Evolutionary conservation across 2,113 vertebrate species (phyloP).

Genomic region (Actenoides hombroni): DNA sequence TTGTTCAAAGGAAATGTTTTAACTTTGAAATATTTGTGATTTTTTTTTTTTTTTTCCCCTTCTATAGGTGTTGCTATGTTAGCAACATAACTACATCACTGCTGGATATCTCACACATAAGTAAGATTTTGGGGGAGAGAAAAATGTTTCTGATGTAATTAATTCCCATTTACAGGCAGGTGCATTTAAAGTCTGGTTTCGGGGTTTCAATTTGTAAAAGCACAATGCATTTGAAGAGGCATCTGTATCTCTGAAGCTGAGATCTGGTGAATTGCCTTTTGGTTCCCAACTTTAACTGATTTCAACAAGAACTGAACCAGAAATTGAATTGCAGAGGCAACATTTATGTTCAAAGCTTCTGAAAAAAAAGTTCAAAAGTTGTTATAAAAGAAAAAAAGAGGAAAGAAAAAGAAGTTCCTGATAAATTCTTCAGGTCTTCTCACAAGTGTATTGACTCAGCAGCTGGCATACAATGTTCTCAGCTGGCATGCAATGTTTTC

Average conservation of each 20-base stretch:
- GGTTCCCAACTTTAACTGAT: background rate
- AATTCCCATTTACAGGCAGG: background rate
- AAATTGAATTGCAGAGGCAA: background rate
- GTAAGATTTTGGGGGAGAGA: background rate
- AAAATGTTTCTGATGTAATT: background rate
- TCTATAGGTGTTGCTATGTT: background rate
- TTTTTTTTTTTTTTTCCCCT: background rate
- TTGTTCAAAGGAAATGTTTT: background rate
- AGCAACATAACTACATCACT: background rate
- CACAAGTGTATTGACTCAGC: background rate
- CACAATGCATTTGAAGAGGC: background rate
- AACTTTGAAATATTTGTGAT: background rate
- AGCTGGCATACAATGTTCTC: background rate
- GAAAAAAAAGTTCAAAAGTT: too few relatives aligned
- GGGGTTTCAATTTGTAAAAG: background rate
- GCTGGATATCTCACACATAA: background rate
- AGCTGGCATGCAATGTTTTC: background rate
- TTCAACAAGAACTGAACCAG: background rate
- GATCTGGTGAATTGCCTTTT: background rate
- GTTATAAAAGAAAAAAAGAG: background rate
- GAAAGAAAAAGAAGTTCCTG: background rate
- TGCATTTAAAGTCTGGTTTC: background rate
- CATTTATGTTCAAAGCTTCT: background rate
- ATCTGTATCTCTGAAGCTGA: background rate
- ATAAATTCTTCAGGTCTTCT: background rate